Percentiles rank a stretch among this genome's conserved stretches.
These are phyloP conservation scores for Shinisaurus crocodilurus DNA, from an alignment of 2,113 vertebrate species.

Conservation along the genomic window DNA sequence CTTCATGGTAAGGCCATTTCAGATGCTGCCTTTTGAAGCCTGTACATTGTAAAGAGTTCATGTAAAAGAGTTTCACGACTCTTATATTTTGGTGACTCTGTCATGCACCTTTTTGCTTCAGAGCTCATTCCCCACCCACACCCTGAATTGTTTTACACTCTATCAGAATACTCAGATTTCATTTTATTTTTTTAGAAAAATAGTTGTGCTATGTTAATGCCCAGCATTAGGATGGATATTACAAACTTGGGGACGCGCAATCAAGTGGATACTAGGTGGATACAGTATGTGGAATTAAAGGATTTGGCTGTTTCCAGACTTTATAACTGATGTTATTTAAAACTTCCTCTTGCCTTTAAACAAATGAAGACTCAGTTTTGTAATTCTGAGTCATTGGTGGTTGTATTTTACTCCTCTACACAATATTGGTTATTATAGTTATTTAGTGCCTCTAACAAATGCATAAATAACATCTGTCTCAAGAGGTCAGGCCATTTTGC, in stretches of 20 bases:
- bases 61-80: too few relatives aligned
- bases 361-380: neutral
- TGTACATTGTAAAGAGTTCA: neutral
- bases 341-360: slow-evolving; percentile 25
- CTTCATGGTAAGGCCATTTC: neutral
- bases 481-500: slow-evolving; percentile 16
- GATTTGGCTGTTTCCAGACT: slow-evolving; percentile 20
- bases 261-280: slow-evolving; percentile 12
- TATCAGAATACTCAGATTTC: neutral
- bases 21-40: neutral
- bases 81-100: neutral
- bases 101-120: neutral
- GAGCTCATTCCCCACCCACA: neutral
- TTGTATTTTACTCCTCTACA: neutral
- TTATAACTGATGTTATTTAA: slow-evolving; percentile 27
- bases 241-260: neutral
- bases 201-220: neutral
- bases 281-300: slow-evolving; percentile 9
- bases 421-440: neutral
- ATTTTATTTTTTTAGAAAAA: neutral
- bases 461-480: slow-evolving; percentile 30
- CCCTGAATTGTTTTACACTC: neutral
- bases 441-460: slow-evolving; percentile 40
- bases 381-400: slow-evolving; percentile 2
- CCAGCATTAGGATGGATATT: neutral